phyloP scores from a whole-genome alignment of 2,797 vertebrate species.

The Leptodactylus fallax region DNA sequence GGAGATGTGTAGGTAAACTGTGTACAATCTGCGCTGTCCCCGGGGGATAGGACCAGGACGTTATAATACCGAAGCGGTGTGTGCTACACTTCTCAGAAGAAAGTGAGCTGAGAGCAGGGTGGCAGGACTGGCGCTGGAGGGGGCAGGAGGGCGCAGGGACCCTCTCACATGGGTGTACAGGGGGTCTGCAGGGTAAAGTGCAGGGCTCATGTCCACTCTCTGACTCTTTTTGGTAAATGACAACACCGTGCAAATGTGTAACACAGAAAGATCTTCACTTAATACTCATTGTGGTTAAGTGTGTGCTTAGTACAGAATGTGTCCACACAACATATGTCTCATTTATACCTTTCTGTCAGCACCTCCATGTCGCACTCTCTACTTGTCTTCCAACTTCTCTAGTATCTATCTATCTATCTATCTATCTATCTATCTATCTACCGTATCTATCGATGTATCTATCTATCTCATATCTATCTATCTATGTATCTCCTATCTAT shows the following conservation, averaged over 20 bases:
- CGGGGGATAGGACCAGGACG: neutral
- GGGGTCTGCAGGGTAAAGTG: no score
- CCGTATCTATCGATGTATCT: no score
- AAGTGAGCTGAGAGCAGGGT: neutral
- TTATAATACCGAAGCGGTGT: neutral
- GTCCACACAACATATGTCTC: neutral
- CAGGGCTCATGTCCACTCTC: neutral
- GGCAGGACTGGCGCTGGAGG: no score
- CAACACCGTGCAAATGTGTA: neutral
- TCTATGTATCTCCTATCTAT: no score
- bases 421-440: neutral
- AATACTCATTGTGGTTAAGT: neutral
- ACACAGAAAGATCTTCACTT: neutral
- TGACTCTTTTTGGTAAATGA: neutral
- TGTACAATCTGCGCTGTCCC: neutral
- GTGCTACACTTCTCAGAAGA: neutral
- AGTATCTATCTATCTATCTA: neutral
- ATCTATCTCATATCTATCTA: neutral
- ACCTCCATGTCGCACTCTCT: no score
- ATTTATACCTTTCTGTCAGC: neutral
- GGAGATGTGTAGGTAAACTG: conserved; percentile 15
- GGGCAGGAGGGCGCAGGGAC: no score
- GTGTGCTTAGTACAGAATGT: neutral
- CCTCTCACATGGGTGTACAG: no score
- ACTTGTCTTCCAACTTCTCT: neutral